Conservation (phyloP, 2,113 vertebrate genomes). For the Lamprologus lemairii region DNA sequence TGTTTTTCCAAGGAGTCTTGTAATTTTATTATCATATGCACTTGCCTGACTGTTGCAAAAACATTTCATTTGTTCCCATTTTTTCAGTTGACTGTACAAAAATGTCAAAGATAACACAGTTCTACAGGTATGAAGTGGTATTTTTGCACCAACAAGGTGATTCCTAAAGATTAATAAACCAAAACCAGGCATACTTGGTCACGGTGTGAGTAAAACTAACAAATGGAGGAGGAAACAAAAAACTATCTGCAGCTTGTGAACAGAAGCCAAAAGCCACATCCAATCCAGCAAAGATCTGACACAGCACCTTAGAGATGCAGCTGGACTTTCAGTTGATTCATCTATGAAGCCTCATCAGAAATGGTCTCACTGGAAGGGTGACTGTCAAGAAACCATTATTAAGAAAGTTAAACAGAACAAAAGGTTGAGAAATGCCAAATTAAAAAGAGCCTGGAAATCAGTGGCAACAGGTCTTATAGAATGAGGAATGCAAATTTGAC, state of each 20-base stretch:
- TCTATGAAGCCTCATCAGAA: background rate
- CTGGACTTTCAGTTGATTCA: background rate
- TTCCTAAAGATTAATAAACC: background rate
- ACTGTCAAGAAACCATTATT: background rate
- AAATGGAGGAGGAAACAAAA: background rate
- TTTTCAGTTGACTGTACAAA: background rate
- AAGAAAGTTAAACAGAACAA: background rate
- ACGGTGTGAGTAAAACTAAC: background rate
- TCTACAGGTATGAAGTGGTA: background rate
- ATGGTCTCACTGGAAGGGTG: background rate
- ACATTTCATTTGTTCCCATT: background rate
- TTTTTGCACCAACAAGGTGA: background rate
- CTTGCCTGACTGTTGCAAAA: background rate
- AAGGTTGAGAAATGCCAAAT: background rate
- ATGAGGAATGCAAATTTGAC: background rate
- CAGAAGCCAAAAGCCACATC: background rate
- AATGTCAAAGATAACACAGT: background rate
- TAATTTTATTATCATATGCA: rapidly evolving
- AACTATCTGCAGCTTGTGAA: background rate
- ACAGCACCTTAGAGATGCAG: background rate
- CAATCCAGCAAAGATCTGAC: background rate
- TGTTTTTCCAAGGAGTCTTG: background rate
- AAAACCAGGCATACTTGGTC: background rate
- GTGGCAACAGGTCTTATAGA: background rate
- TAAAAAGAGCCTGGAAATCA: background rate